Evolutionary conservation across 2,113 vertebrate species (phyloP).

Genomic region (Tamias sibiricus): DNA sequence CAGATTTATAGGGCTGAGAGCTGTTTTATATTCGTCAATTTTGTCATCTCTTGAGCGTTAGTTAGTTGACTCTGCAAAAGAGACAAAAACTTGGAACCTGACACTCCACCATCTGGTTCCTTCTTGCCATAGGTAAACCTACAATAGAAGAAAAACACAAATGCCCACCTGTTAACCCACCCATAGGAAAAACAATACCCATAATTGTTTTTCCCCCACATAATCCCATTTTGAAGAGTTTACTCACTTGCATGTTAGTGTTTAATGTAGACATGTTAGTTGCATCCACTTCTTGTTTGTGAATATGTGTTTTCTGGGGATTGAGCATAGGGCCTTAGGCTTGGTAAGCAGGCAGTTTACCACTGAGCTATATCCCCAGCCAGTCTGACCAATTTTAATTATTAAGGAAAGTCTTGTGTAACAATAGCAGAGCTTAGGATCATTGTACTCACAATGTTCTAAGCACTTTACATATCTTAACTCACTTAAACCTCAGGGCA

Average conservation of each 20-base stretch:
- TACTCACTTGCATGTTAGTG: background rate
- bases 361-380: background rate
- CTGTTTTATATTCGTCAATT: background rate
- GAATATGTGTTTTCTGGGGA: background rate
- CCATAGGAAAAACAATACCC: background rate
- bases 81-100: constrained; percentile 44
- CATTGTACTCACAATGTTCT: background rate
- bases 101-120: background rate
- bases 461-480: background rate
- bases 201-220: background rate
- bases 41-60: constrained; percentile 47
- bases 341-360: background rate
- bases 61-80: constrained; percentile 14
- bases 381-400: background rate
- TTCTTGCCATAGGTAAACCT: constrained; percentile 22
- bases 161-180: background rate
- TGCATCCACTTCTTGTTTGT: background rate
- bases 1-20: background rate
- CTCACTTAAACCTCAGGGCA: background rate
- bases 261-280: background rate
- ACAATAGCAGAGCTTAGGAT: background rate
- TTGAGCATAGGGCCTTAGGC: background rate
- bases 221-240: constrained; percentile 10
- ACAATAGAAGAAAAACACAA: constrained; percentile 48
- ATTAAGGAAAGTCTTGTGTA: background rate